Evolutionary conservation across 2,888 invertebrate species (phyloP).

Genomic region (Orthosia cruda): DNA sequence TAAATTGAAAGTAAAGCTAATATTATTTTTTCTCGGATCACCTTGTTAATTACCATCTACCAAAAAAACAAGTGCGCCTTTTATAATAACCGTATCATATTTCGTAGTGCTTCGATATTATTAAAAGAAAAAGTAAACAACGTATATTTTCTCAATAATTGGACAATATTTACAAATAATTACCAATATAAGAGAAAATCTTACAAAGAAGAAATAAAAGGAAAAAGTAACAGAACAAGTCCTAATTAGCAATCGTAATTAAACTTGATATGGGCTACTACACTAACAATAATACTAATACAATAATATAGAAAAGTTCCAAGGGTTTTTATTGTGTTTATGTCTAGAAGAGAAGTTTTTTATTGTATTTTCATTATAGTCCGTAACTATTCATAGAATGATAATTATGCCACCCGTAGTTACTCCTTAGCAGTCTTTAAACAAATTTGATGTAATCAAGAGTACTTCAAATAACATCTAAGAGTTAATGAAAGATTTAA

Average conservation of each 20-base stretch:
- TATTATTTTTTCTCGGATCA: too few species aligned
- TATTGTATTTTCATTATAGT: not conserved
- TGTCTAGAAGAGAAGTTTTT: not conserved
- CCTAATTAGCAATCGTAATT: not conserved
- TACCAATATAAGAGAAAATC: not conserved
- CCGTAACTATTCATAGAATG: too few species aligned
- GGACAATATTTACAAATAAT: not conserved
- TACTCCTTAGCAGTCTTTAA: not conserved
- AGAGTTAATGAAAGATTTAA: not conserved
- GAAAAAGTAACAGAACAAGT: not conserved
- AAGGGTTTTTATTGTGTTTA: not conserved
- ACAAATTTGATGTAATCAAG: not conserved
- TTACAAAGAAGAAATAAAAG: not conserved
- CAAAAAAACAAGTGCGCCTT: too few species aligned
- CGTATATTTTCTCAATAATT: not conserved
- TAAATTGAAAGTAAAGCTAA: too few species aligned
- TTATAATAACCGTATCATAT: too few species aligned
- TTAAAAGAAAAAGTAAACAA: conserved; percentile 3
- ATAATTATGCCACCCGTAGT: too few species aligned
- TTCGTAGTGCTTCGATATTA: not conserved
- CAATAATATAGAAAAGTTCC: too few species aligned
- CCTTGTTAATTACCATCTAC: too few species aligned
- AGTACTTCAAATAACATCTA: not conserved
- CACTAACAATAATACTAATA: too few species aligned
- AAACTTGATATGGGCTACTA: not conserved